phyloP scores from a whole-genome alignment of 1,140 invertebrate species.

The Notospermus geniculatus region DNA sequence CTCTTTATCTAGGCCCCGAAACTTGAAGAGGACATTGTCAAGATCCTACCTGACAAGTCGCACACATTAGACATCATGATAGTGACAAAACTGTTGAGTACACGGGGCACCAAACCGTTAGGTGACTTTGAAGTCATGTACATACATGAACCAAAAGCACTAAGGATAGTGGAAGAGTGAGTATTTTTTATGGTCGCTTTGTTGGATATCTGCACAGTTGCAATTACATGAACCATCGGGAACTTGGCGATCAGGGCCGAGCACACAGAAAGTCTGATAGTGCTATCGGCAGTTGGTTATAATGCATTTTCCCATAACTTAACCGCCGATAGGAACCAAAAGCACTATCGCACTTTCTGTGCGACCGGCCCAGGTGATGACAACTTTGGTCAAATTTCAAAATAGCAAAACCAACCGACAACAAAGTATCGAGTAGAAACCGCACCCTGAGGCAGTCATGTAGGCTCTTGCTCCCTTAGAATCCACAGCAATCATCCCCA shows the following conservation, averaged over 20 bases:
- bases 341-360: too few species aligned
- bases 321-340: too few species aligned
- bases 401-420: too few species aligned
- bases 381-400: too few species aligned
- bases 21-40: conserved; percentile 51
- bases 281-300: too few species aligned
- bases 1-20: too few species aligned
- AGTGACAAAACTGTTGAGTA: conserved; percentile 58
- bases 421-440: background rate
- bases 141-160: conserved; percentile 55
- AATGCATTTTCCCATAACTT: too few species aligned
- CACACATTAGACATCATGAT: conserved; percentile 58
- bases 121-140: conserved; percentile 60
- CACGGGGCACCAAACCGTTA: conserved; percentile 55
- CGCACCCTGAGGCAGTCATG: background rate
- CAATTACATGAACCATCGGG: background rate
- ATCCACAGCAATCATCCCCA: background rate
- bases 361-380: too few species aligned
- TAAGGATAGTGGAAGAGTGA: conserved; percentile 56
- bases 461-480: too few species aligned
- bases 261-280: too few species aligned
- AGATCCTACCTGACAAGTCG: conserved; percentile 51
- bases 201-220: background rate
- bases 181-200: conserved; percentile 32
- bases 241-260: too few species aligned